Base-by-base conservation (phyloP, 1,140 invertebrate genomes). In the Mercenaria mercenaria region DNA sequence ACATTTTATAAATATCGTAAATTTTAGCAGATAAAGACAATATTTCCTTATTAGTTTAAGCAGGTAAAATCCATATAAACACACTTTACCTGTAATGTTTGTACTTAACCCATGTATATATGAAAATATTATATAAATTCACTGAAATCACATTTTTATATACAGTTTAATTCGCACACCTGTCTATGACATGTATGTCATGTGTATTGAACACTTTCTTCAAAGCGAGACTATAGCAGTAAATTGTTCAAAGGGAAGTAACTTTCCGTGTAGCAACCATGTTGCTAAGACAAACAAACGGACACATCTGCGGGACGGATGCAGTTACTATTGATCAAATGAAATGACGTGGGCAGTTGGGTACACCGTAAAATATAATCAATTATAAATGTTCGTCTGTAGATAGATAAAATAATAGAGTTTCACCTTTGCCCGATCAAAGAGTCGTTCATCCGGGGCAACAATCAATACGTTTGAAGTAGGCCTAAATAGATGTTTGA, bases 261-360 rank as follows among this genome's bases (percentile, higher is more conserved):
- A 85, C 41, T 47, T 20, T 37, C 67, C 43, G 10, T 23, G 29
- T 85, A 76, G 69, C 64, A 85, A 85, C 83, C 50, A 8, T 69
- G 83, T 85, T 74, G 67, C 83, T 37, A 26, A 26, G 83, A 39
- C 41, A 85, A 85, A 85, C 69, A 85, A 76, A 37, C 2, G 47
- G 37, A 37, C 67, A n/a, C 34, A 39, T 72, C 34, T 13, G 6
- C 20, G 67, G 67, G 67, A 72, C 67, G 37, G 59, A 64, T 29
- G 59, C n/a, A 8, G 59, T 29, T 64, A 29, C n/a, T 72, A 72
- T 72, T 72, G 67, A 72, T 64, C 59, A 56, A 20, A 56, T 20
- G 3, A 56, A 47, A 56, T 56, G 52, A n/a, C n/a, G n/a, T n/a
- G n/a, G n/a, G n/a, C n/a, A n/a, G n/a, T n/a, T n/a, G n/a, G n/a